phyloP scores from a whole-genome alignment of 2,797 vertebrate species.

The Rhinella marina region DNA sequence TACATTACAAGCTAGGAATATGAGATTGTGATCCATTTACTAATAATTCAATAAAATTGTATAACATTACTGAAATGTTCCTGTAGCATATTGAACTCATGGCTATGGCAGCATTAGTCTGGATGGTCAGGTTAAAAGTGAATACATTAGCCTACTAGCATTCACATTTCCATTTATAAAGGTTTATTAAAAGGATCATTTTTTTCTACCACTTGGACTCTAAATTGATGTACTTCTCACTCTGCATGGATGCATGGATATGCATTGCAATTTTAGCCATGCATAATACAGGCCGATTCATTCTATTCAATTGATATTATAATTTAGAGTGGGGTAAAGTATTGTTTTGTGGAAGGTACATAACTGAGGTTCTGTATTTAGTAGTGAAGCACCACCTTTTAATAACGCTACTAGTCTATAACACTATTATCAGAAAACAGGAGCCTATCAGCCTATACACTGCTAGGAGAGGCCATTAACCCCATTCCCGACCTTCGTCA shows the following conservation, averaged over 20 bases:
- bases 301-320: background rate
- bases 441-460: no score
- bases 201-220: background rate
- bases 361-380: no score
- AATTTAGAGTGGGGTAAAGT: background rate
- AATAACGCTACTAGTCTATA: no score
- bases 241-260: background rate
- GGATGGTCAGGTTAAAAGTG: background rate
- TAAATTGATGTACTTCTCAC: background rate
- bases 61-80: constrained; percentile 9
- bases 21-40: background rate
- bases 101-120: background rate
- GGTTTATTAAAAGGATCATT: background rate
- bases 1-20: background rate
- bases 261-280: background rate
- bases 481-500: no score
- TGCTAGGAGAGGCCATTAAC: no score
- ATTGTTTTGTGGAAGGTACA: no score
- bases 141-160: constrained; percentile 1
- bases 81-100: background rate
- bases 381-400: no score
- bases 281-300: background rate
- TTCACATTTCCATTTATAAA: background rate
- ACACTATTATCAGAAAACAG: no score
- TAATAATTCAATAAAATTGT: background rate